Evolutionary conservation across 2,113 vertebrate species (phyloP), one percentile per base, ranked within the genome.

Genomic region (Ancistrus triradiatus): DNA sequence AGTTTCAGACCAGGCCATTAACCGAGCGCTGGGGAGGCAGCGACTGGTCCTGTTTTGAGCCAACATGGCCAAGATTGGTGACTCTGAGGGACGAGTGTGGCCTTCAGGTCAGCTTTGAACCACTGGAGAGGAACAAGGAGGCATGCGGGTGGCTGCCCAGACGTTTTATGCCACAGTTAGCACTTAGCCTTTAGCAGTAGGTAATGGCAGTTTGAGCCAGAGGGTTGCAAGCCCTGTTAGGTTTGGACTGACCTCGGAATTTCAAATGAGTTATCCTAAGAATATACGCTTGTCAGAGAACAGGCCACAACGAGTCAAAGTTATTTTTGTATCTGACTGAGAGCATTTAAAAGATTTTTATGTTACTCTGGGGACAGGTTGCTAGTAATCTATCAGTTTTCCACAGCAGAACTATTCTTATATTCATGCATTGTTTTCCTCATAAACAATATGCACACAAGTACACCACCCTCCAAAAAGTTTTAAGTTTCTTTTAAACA

Each of bases 1-100:
- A 47, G 52, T 61, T 63, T 59, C 74, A 58, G 64, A 63, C 70
- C 66, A 76, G 66, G 14, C 68, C 74, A 76, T 76, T 76, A 76
- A 68, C 63, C 49, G 28, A 69, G 66, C 68, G 69, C 69, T 63
- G 48, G 58, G 62, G 59, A 69, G 70, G 64, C 58, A 40, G 47
- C 19, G 52, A 55, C 62, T 64, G 71, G 60, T 68, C 70, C 64
- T 43, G 51, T 46, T 68, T 15, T 31, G 40, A 57, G 53, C 52
- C 64, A 68, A 63, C 52, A 46, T 28, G 7, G 56, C 31, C 47
- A 35, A 49, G 27, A 50, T 55, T 21, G 25, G 40, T 38, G 42
- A 60, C 55, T 58, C 56, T 19, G 47, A 58, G 67, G 68, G 40
- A 62, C 48, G 27, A 70, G 58, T 21, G 24, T 67, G 43, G 52